These are phyloP conservation scores for Micromesistius poutassou DNA, from an alignment of 2,797 vertebrate genomes.

Conservation along the genomic window DNA sequence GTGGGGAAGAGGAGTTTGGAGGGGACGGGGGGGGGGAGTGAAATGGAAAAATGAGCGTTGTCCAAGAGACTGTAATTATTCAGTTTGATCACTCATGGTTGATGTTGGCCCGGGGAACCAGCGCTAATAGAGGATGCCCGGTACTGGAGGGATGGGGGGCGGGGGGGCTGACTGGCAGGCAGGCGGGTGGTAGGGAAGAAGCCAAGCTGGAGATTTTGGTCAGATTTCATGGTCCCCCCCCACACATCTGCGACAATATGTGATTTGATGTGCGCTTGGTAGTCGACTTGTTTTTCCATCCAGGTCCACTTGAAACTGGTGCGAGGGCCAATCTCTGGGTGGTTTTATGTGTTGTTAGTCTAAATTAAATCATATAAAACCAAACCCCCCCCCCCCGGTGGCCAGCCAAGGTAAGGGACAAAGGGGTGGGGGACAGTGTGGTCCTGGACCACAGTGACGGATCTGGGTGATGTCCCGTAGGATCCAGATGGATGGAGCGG, in stretches of 20 bases:
- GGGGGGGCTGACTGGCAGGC: background rate
- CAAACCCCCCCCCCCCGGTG: no score
- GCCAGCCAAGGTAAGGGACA: no score
- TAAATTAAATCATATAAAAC: no score
- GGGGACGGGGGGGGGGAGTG: background rate
- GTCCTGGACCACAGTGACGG: no score
- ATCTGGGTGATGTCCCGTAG: background rate
- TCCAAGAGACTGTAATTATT: slow-evolving; percentile 24
- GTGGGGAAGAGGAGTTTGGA: no score
- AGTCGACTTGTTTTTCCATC: background rate
- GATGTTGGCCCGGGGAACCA: slow-evolving; percentile 14
- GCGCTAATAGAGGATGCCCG: background rate
- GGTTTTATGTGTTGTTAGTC: no score
- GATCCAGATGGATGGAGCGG: background rate
- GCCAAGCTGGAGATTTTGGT: background rate
- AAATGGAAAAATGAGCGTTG: slow-evolving; percentile 22
- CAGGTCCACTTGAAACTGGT: background rate
- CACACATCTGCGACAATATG: background rate
- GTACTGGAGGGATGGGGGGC: background rate
- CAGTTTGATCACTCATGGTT: slow-evolving; percentile 32
- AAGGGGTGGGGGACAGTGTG: no score
- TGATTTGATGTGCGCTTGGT: background rate
- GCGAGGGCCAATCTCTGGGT: background rate
- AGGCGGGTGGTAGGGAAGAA: background rate
- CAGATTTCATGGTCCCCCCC: no score